phyloP scores from a whole-genome alignment of 2,113 vertebrate species.

The Parotia lawesii region DNA sequence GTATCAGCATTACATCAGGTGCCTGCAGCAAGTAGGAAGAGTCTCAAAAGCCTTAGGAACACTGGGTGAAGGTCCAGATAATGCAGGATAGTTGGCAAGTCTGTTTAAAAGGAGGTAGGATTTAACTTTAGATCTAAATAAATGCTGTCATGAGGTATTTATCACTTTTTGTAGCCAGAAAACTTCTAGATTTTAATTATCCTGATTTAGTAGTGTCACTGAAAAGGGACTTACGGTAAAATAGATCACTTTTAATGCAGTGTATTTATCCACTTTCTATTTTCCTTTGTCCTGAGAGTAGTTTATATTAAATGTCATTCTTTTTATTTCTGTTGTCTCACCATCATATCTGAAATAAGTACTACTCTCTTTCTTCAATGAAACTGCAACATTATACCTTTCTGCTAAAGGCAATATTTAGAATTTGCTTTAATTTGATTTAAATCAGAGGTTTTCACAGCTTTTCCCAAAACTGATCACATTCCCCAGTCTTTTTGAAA shows the following conservation, averaged over 20 bases:
- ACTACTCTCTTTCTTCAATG: neutral
- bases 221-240: neutral
- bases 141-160: neutral
- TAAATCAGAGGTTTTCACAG: neutral
- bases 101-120: neutral
- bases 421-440: neutral
- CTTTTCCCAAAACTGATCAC: neutral
- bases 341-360: neutral
- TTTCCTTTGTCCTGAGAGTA: neutral
- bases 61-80: neutral
- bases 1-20: neutral
- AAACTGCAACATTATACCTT: neutral
- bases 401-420: neutral
- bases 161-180: neutral
- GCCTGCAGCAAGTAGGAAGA: neutral
- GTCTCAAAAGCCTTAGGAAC: neutral
- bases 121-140: neutral
- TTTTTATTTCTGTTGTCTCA: neutral
- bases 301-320: neutral
- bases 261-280: neutral
- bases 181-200: neutral
- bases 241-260: neutral
- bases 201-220: neutral
- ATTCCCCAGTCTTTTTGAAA: neutral
- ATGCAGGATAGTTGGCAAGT: neutral